Conservation (phyloP, 1,140 invertebrate genomes). For the Diuraphis noxia region DNA sequence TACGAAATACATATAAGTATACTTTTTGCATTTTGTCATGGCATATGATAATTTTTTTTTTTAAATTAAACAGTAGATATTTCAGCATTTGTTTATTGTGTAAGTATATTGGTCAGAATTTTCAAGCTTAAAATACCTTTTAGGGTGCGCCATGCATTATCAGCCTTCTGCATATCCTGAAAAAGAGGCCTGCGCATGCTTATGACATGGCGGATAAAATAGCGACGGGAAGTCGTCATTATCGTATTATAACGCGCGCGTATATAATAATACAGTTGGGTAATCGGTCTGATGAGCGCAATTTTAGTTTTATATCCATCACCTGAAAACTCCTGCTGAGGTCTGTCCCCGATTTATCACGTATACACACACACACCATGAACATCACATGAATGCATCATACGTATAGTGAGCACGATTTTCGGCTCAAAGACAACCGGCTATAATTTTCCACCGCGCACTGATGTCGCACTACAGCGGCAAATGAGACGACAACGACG, state of each 20-base stretch:
- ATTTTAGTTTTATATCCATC: neutral
- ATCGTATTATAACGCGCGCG: neutral
- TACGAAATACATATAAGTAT: too few relatives aligned
- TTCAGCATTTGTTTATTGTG: too few relatives aligned
- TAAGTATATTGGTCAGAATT: too few relatives aligned
- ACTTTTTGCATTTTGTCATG: too few relatives aligned
- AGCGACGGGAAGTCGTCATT: conserved; percentile 19
- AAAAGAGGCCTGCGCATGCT: too few relatives aligned
- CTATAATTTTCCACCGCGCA: neutral
- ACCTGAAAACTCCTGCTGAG: conserved; percentile 13
- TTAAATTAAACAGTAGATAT: too few relatives aligned
- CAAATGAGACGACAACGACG: neutral
- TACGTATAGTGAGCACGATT: neutral
- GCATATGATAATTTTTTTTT: too few relatives aligned
- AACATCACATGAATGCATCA: neutral
- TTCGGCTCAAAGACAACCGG: neutral
- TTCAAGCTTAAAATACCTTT: neutral
- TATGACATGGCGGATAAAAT: neutral
- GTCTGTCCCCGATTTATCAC: conserved; percentile 19
- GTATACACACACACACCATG: neutral
- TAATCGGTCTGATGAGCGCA: neutral
- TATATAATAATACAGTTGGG: neutral
- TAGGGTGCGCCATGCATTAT: too few relatives aligned
- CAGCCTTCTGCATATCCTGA: too few relatives aligned
- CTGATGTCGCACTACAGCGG: neutral